Evolutionary conservation across 2,888 invertebrate species (phyloP).

Genomic region (Napeogenes inachia): DNA sequence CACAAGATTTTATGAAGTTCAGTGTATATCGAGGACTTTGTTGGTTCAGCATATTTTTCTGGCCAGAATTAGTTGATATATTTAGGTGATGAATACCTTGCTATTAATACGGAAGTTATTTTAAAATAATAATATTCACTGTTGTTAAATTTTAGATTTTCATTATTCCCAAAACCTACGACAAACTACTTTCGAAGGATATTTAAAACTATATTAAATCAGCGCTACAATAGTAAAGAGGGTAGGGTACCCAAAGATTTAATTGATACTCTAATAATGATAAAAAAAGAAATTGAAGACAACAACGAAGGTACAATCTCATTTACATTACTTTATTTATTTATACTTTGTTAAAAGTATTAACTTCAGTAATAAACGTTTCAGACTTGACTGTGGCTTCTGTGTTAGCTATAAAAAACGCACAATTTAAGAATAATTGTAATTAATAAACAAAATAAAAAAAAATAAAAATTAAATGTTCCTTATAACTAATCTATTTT

Average conservation of each 20-base stretch:
- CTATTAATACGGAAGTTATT: background rate
- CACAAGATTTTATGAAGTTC: slow-evolving; percentile 34
- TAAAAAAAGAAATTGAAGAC: slow-evolving; percentile 27
- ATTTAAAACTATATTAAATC: slow-evolving; percentile 38
- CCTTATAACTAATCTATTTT: too few species aligned
- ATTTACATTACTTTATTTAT: background rate
- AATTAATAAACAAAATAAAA: too few species aligned
- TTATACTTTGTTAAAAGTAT: background rate
- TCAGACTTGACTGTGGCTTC: too few species aligned
- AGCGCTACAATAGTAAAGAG: slow-evolving; percentile 36
- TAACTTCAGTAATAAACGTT: too few species aligned
- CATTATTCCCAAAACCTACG: slow-evolving; percentile 47
- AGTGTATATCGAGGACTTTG: slow-evolving; percentile 30
- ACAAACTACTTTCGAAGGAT: slow-evolving; percentile 41
- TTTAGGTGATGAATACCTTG: slow-evolving; percentile 33
- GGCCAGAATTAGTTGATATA: slow-evolving; percentile 36
- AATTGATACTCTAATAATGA: slow-evolving; percentile 31
- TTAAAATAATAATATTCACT: background rate
- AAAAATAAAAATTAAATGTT: too few species aligned
- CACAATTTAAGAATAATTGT: too few species aligned
- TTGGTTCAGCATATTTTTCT: slow-evolving; percentile 40
- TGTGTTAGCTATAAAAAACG: too few species aligned
- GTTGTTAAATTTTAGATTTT: slow-evolving; percentile 40
- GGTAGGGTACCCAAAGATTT: slow-evolving; percentile 24
- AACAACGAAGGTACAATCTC: slow-evolving; percentile 24